These are phyloP conservation scores for Meloidogyne floridensis DNA, from an alignment of 1,140 invertebrate species.

Conservation along the genomic window DNA sequence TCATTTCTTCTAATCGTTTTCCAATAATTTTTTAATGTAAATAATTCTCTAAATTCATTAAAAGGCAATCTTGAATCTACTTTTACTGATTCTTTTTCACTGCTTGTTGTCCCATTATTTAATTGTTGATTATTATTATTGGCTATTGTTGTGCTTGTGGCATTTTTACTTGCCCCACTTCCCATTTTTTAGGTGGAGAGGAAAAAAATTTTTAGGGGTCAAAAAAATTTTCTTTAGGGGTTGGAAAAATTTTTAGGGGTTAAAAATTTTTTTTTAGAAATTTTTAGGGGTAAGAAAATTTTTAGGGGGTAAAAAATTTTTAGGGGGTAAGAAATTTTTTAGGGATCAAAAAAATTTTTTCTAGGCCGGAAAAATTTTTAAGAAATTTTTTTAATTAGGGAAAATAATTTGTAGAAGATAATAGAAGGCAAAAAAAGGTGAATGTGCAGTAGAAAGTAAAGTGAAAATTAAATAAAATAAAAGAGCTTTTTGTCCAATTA, in stretches of 20 bases:
- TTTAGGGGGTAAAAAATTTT: too few species aligned
- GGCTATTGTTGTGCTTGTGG: neutral
- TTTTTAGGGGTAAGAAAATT: too few species aligned
- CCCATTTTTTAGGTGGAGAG: constrained; percentile 25
- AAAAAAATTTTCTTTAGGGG: too few species aligned
- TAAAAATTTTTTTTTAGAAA: too few species aligned
- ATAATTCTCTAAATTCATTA: constrained; percentile 38
- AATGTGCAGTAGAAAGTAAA: neutral
- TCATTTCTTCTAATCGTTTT: constrained; percentile 51
- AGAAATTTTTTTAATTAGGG: too few species aligned
- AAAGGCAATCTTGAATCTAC: constrained; percentile 36
- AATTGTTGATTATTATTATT: constrained; percentile 12
- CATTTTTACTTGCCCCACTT: constrained; percentile 44
- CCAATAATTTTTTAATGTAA: constrained; percentile 51
- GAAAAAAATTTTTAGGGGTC: neutral
- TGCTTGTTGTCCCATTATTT: neutral
- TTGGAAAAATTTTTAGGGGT: too few species aligned
- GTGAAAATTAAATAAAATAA: too few species aligned
- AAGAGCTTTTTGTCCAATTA: neutral
- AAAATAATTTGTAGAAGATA: too few species aligned
- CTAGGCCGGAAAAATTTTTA: too few species aligned
- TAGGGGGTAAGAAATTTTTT: too few species aligned
- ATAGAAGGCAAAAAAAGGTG: neutral
- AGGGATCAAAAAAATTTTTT: too few species aligned
- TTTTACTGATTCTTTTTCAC: constrained; percentile 31